phyloP scores from a whole-genome alignment of 2,113 vertebrate genomes.

The Pheucticus melanocephalus region DNA sequence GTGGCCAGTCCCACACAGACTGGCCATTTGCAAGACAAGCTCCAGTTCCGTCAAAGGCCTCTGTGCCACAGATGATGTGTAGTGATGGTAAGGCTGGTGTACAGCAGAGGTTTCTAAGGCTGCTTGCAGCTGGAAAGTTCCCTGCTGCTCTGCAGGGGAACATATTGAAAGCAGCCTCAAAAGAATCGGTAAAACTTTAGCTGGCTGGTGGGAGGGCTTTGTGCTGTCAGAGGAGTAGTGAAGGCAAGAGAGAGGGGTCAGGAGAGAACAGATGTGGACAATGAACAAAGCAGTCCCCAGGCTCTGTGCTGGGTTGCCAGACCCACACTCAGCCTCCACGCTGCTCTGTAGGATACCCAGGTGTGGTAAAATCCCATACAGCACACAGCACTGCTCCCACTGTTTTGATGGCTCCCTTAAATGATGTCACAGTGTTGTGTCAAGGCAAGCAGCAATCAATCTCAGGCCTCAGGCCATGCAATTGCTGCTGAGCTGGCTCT shows the following conservation, averaged over 20 bases:
- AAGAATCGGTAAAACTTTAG: not conserved
- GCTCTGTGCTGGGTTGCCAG: not conserved
- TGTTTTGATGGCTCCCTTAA: not conserved
- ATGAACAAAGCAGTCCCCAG: not conserved
- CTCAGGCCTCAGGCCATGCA: not conserved
- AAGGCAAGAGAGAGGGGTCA: not conserved
- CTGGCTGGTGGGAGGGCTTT: not conserved
- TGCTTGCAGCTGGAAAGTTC: not conserved
- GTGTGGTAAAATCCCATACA: fast-evolving
- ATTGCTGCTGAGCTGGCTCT: not conserved
- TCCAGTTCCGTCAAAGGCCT: not conserved
- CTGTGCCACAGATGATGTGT: not conserved
- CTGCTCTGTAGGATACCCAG: not conserved
- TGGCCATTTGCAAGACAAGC: not conserved
- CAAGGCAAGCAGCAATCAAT: not conserved
- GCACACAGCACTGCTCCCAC: not conserved
- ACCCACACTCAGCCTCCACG: not conserved
- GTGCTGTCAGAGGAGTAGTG: not conserved
- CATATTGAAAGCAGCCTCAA: not conserved
- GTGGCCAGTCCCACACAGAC: not conserved
- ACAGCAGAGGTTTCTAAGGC: not conserved
- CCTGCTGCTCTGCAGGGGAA: not conserved
- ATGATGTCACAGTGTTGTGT: not conserved
- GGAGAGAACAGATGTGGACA: not conserved
- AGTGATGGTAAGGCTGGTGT: not conserved